Evolutionary conservation across 2,888 invertebrate genomes (phyloP), one percentile per base, ranked within the genome.

Genomic region (Ormia ochracea): DNA sequence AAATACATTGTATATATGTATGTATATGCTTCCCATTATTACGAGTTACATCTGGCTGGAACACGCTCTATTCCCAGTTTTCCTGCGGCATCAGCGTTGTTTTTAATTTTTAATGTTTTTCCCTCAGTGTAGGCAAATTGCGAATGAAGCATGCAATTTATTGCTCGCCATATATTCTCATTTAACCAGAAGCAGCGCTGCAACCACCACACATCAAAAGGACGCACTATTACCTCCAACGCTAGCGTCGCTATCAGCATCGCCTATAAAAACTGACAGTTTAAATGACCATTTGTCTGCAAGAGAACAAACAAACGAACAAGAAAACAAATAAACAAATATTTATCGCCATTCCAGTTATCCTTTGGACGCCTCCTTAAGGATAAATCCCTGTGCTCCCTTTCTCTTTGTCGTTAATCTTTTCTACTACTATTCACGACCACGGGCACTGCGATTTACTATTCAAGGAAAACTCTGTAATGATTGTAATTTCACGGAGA

Each of bases 121-220:
- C 5, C 9, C 63, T 59, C 70, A 82, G 81, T 82, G 75, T 70
- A 66, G 68, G 70, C 82, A 81, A 82, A 82, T 82, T 82, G 82
- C 28, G 54, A 65, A 48, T 56, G 17, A 43, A 41, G 21, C 26
- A 61, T 61, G 45, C 48, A 78, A 78, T 75, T 81, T 81, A 81
- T 78, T 65, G 56, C 54, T 28, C 41, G 45, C 36, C 59, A 70
- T 70, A 70, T 59, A 50, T 70, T 78, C 69, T 65, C 59, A 65
- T 75, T 74, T 56, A 72, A 76, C 31, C 65, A 66, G 50, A 54
- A 56, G 45, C 63, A 54, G 36, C 28, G 19, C 4, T 23, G 43
- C 33, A 59, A 66, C 54, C 65, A 48, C 48, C 48, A 56, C 10
- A 56, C 45, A 17, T 50, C 41, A 61, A 52, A 41, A 52, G 59